Evolutionary conservation across 2,113 vertebrate genomes (phyloP), one percentile per base, ranked within the genome.

Genomic region (Alaudala cheleensis): DNA sequence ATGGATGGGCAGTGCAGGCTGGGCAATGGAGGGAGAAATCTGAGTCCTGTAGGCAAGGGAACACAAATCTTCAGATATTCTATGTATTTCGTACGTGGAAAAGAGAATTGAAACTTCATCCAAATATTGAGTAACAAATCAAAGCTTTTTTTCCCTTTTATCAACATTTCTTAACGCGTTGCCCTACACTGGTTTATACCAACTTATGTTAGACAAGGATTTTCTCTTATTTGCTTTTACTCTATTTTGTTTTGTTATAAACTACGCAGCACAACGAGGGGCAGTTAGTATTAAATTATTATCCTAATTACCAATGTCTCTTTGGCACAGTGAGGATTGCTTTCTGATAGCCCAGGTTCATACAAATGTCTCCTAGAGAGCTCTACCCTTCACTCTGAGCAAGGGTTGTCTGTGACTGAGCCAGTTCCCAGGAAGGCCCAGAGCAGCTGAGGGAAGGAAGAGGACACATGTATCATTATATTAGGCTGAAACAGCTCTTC

Each of bases 171-270:
- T 54, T 58, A 62, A 29, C 20, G n/a, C 5, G 70, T 51, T 81
- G 9, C 6, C 10, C 14, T 47, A 2, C 1, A 18, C 3, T 24
- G 11, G 4, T 13, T 87, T 57, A 26, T 26, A 62, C 1, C 12
- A 49, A 9, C 22, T 77, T 54, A 49, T 5, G 24, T 33, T 42
- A 83, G 34, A 11, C 24, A 23, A 51, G 8, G 37, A 73, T 64
- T 81, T 96, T 78, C 21, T 76, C 40, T 79, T 33, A 21, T 10
- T 86, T 3, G 13, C 4, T 71, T 78, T 61, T 62, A 39, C 13
- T 42, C 0, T 14, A 16, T 11, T 8, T 1, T 12, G 3, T 10
- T 81, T 73, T 64, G 39, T 34, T 71, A 25, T 31, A 67, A 70
- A 53, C 70, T 23, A 33, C 14, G 18, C 7, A 66, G 23, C 14